Base-by-base conservation (phyloP, 2,113 vertebrate species). In the Tragelaphus scriptus region DNA sequence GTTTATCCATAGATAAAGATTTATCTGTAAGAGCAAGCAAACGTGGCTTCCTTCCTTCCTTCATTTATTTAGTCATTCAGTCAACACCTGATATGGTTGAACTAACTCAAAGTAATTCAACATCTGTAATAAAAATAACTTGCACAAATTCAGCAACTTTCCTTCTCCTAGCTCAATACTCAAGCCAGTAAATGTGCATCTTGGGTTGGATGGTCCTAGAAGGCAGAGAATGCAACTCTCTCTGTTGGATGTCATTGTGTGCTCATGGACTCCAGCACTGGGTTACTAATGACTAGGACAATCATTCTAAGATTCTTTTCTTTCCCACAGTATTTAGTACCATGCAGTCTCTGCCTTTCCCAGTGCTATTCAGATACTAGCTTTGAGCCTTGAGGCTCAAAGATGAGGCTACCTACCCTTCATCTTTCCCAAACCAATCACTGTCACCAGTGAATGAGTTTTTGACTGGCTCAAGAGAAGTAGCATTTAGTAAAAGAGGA, bases 1-100 rank as follows among this genome's bases (percentile, higher is more conserved):
- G 59, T 86, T 97, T 94, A 80, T 61, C 94, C n/a, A 21, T 49
- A 90, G 88, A 61, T 88, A 40, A 68, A 30, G 94, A n/a, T 55
- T 85, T 68, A 92, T 94, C 88, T 88, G 21, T 65, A 94, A 68
- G 81, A 91, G 28, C 44, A 84, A 87, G 58, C 30, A 88, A 47
- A 71, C 5, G 30, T 49, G 77, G 68, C 68, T 75, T 75, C 40
- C 26, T 89, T 12, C 36, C 65, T 82, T 89, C 77, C 40, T 17
- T 79, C 32, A 79, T 40, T 63, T 61, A 61, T 44, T 79, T 49
- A 61, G 2, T 65, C 53, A 53, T 28, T 94, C 58, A 96, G 49
- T 14, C 15, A 32, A 63, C 44, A 87, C 10, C n/a, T 92, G 65
- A 81, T 88, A 91, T n/a, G 44, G 85, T 75, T 58, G 36, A 10